phyloP scores from a whole-genome alignment of 2,888 invertebrate genomes.

The Ferrisia virgata region DNA sequence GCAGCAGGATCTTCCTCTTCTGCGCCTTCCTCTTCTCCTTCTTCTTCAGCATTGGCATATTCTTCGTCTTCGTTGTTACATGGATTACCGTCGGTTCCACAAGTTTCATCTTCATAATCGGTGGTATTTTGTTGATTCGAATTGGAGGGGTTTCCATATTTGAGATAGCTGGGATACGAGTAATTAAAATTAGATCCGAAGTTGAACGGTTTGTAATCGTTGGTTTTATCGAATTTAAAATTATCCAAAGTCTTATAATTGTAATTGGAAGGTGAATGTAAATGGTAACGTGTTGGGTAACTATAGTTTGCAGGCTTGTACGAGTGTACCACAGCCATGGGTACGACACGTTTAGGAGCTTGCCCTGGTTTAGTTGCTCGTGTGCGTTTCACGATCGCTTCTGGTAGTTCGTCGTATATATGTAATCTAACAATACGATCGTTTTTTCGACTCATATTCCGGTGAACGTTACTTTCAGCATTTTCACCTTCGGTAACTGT shows the following conservation, averaged over 20 bases:
- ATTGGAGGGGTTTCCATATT: not conserved
- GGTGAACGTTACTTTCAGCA: not conserved
- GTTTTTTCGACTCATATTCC: conserved; percentile 26
- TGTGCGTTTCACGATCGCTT: not conserved
- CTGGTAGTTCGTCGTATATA: not conserved
- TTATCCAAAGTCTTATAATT: not conserved
- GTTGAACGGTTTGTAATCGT: not conserved
- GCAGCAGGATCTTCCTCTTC: not conserved
- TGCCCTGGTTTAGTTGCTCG: conserved; percentile 14
- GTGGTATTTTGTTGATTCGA: not conserved
- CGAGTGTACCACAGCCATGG: conserved; percentile 45
- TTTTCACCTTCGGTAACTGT: not conserved
- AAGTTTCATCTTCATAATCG: not conserved
- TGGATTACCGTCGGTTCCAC: not conserved
- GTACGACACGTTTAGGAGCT: conserved; percentile 20
- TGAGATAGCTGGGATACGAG: not conserved
- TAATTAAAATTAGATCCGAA: not conserved
- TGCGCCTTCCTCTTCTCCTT: conserved; percentile 26
- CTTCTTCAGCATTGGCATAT: conserved; percentile 7
- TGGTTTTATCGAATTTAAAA: not conserved
- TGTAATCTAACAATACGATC: conserved; percentile 26
- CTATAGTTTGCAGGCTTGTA: conserved; percentile 48
- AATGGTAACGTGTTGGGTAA: conserved; percentile 32
- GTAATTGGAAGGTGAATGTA: conserved; percentile 20
- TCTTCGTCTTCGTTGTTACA: not conserved